A percentile compares a stretch with the other conserved stretches of the same genome.
These are phyloP conservation scores for Enteromius viviparus DNA, from an alignment of 2,797 vertebrate species.

Conservation along the genomic window DNA sequence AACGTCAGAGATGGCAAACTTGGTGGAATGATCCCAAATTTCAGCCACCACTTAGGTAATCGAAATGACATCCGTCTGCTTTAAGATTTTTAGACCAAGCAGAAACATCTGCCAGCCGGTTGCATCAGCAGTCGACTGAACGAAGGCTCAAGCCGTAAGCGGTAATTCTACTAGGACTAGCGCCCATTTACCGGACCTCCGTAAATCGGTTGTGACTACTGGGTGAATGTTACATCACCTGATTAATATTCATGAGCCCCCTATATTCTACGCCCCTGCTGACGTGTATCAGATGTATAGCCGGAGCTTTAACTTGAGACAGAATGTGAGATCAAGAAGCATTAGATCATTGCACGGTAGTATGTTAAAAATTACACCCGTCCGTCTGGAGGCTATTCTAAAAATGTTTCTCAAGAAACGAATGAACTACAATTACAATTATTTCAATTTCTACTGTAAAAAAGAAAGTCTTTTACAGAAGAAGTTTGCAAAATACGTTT, in stretches of 20 bases:
- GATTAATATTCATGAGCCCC: constrained; percentile 1
- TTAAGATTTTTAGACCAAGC: constrained; percentile 29
- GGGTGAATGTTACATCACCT: constrained; percentile 6
- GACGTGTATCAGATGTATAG: not conserved
- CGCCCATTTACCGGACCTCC: not conserved
- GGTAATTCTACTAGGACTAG: not conserved
- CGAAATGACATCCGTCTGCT: constrained; percentile 28
- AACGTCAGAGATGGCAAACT: constrained; percentile 20
- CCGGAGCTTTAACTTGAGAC: not conserved
- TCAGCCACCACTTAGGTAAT: constrained; percentile 18
- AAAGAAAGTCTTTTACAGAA: not conserved
- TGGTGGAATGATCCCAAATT: constrained; percentile 30
- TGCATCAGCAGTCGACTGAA: constrained; percentile 26
- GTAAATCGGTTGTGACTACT: not conserved
- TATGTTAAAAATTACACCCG: not conserved
- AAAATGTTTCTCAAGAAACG: not conserved
- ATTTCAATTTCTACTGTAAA: not conserved
- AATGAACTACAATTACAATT: not conserved
- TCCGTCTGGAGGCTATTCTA: constrained; percentile 3
- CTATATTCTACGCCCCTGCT: not conserved
- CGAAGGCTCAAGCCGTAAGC: not conserved
- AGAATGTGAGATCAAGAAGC: constrained; percentile 8
- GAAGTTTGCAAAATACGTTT: not conserved
- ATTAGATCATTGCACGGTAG: not conserved
- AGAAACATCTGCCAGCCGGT: constrained; percentile 29